phyloP scores from a whole-genome alignment of 2,888 invertebrate species.

The Xestia c-nigrum region DNA sequence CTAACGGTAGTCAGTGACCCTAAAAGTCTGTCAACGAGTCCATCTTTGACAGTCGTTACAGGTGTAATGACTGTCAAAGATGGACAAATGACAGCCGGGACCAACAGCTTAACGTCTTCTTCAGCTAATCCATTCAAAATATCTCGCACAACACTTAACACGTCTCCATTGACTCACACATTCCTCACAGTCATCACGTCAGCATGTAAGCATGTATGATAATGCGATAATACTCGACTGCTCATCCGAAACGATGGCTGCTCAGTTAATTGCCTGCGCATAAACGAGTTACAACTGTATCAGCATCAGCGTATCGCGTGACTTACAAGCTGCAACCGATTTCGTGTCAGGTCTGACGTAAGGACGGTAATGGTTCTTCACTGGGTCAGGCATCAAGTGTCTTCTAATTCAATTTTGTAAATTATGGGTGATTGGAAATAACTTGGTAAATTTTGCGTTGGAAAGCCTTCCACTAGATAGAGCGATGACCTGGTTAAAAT shows the following conservation, averaged over 20 bases:
- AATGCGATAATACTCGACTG: constrained; percentile 37
- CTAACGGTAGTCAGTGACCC: no score
- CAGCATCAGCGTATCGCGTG: constrained; percentile 43
- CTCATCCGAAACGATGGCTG: constrained; percentile 38
- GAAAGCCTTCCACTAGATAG: no score
- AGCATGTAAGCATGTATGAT: constrained; percentile 25
- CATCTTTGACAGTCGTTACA: no score
- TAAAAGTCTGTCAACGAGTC: no score
- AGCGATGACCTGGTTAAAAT: no score
- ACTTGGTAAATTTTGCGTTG: background rate
- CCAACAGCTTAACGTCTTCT: background rate
- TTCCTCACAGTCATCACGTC: constrained; percentile 35
- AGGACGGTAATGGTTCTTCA: constrained; percentile 28
- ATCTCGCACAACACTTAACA: background rate
- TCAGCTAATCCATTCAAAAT: background rate
- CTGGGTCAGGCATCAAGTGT: constrained; percentile 49
- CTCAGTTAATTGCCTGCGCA: constrained; percentile 23
- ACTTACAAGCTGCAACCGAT: constrained; percentile 43
- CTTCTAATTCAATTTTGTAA: constrained; percentile 25
- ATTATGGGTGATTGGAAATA: background rate
- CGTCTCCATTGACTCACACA: constrained; percentile 25
- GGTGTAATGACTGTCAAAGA: no score
- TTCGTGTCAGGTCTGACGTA: constrained; percentile 53
- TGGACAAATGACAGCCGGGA: no score
- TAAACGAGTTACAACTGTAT: constrained; percentile 46